phyloP scores from a whole-genome alignment of 2,797 vertebrate genomes.

The Cynodonichthys magdalenae region DNA sequence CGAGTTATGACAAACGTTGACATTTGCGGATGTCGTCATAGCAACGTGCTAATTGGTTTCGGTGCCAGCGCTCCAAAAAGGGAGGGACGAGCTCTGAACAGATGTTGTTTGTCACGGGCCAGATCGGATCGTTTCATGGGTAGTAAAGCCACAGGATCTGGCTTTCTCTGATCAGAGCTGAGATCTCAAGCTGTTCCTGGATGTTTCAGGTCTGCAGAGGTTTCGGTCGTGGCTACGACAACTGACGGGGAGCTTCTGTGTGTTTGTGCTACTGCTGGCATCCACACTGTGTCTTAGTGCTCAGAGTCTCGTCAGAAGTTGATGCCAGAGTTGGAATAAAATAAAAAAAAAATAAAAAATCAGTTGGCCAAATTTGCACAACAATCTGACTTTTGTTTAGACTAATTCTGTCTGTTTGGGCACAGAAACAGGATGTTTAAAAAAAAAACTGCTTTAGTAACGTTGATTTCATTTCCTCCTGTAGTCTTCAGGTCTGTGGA shows the following conservation, averaged over 20 bases:
- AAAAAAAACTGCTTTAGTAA: conserved; percentile 5
- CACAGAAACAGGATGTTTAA: not conserved
- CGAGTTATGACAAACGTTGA: conserved; percentile 8
- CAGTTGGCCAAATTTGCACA: conserved; percentile 13
- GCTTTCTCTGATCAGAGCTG: conserved; percentile 41
- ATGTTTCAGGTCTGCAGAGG: conserved; percentile 25
- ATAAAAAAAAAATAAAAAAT: not conserved
- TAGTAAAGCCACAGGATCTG: conserved; percentile 21
- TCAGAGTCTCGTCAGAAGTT: conserved; percentile 14
- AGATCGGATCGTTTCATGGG: conserved; percentile 41
- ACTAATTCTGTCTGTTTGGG: no score
- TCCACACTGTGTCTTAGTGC: not conserved
- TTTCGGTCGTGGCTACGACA: not conserved
- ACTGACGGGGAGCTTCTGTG: conserved; percentile 2
- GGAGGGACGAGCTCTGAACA: conserved; percentile 18
- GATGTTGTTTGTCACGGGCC: conserved; percentile 23
- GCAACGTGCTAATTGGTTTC: conserved; percentile 20
- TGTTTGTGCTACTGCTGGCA: conserved; percentile 22
- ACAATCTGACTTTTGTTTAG: not conserved
- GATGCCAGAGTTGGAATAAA: conserved; percentile 12
- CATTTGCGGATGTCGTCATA: conserved; percentile 23
- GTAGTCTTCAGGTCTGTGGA: conserved; percentile 80
- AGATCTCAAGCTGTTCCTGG: conserved; percentile 26
- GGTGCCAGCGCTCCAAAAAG: conserved; percentile 22
- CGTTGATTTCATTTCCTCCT: conserved; percentile 76